A percentile compares a stretch with the other conserved stretches of the same genome.
These are phyloP conservation scores for Synergus laeviventris DNA, from an alignment of 2,888 invertebrate species.

Conservation along the genomic window DNA sequence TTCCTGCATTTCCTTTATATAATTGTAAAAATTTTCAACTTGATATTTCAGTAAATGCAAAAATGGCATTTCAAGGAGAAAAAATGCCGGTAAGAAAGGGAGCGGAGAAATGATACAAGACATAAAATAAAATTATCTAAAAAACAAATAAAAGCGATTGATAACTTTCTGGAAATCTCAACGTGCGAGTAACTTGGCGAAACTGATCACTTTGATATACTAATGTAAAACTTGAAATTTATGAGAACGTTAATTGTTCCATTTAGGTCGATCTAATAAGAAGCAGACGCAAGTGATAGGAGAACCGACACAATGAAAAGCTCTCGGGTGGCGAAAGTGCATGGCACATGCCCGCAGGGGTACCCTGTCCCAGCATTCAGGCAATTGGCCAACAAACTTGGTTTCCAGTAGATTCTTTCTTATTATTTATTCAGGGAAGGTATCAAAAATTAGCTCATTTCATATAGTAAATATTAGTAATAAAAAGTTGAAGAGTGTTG, in stretches of 20 bases:
- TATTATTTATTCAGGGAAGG: not conserved
- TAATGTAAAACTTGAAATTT: too few relatives aligned
- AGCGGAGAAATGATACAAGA: too few relatives aligned
- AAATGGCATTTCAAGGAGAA: too few relatives aligned
- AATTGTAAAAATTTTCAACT: too few relatives aligned
- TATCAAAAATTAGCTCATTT: not conserved
- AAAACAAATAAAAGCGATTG: not conserved
- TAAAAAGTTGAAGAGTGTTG: too few relatives aligned
- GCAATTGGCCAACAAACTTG: conserved; percentile 82
- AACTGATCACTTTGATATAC: not conserved
- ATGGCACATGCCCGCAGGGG: conserved; percentile 81
- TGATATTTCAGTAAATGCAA: too few relatives aligned
- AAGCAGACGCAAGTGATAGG: conserved; percentile 3
- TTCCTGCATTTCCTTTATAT: too few relatives aligned
- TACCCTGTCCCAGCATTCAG: conserved; percentile 99
- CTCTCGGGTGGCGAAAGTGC: conserved; percentile 64
- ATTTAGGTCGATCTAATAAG: not conserved
- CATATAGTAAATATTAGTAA: too few relatives aligned
- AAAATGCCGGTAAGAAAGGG: too few relatives aligned
- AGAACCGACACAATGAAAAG: conserved; percentile 50
- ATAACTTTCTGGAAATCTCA: not conserved
- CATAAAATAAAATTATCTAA: not conserved
- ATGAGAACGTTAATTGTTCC: not conserved
- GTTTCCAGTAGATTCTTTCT: conserved; percentile 55
- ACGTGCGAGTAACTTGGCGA: not conserved